Conservation (phyloP, 2,797 vertebrate species). For the Myotis daubentonii region DNA sequence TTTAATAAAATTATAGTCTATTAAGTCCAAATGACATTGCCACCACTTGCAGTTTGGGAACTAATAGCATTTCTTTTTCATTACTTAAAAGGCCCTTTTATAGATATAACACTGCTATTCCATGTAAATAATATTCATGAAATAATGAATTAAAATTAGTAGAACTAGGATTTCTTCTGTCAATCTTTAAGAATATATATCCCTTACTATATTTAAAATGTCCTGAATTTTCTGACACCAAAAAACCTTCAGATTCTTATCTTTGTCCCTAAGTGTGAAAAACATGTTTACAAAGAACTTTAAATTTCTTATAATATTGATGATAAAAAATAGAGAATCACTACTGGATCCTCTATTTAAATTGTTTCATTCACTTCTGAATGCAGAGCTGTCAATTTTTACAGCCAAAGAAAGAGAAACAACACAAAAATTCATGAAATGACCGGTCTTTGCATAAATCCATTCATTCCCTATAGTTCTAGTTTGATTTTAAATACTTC, state of each 20-base stretch:
- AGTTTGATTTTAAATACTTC: background rate
- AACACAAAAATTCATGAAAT: background rate
- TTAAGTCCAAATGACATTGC: slow-evolving; percentile 50
- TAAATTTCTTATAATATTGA: background rate
- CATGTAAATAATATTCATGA: slow-evolving; percentile 52
- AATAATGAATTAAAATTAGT: slow-evolving; percentile 8
- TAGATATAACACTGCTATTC: background rate
- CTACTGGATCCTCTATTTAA: background rate
- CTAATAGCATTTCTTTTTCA: slow-evolving; percentile 34
- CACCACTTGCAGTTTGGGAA: background rate
- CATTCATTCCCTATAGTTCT: background rate
- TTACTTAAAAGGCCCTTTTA: slow-evolving; percentile 46
- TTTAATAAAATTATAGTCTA: slow-evolving; percentile 67
- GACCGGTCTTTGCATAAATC: background rate
- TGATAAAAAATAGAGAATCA: background rate
- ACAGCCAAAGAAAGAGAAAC: background rate
- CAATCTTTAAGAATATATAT: background rate
- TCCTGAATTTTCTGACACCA: slow-evolving; percentile 34
- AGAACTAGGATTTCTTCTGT: background rate
- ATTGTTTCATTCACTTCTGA: background rate
- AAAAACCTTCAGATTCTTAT: slow-evolving; percentile 15
- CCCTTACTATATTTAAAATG: background rate
- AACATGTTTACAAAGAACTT: background rate
- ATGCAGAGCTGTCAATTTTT: background rate
- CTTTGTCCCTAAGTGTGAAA: background rate